Evolutionary conservation across 2,888 invertebrate genomes (phyloP), one percentile per base, ranked within the genome.

Genomic region (Polymixis flavicincta): DNA sequence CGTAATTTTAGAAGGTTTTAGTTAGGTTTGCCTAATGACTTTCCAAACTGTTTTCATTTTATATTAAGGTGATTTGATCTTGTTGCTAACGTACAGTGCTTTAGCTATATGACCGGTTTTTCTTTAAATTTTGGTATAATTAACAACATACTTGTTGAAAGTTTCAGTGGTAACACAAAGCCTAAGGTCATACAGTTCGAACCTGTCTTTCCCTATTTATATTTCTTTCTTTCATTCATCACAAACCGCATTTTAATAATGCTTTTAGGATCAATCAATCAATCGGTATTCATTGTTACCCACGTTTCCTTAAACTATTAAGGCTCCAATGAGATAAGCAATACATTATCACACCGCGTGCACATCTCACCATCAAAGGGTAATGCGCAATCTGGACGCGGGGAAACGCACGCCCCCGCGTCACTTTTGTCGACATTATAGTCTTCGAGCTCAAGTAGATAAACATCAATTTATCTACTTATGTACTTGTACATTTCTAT

Each of bases 391-490:
- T 79, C 80, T 71, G 71, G 50, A 50, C 63, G 55, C 54, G 50
- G 69, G 63, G 60, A 69, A 72, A 69, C 69, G 48, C 70, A 52
- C 82, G 32, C 81, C 84, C 55, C 84, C 82, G 69, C 68, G 48
- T 42, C 79, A 65, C 64, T 67, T 67, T 50, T 71, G 50, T 50
- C 60, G 60, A 72, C 82, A 76, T 78, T 65, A 71, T 55, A 65
- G 54, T 65, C 59, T 55, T 32, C 25, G 50, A 57, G 37, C 74
- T 81, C 37, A 79, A 73, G 60, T 83, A 81, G 80, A 83, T 81
- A 74, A 74, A 79, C 84, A 83, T 79, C 74, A 63, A 81, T 70
- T 83, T 79, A 83, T 67, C 61, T 83, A 83, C 69, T 55, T 72
- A 82, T 54, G 37, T 81, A 63, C 25, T 67, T 45, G 37, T 70